phyloP scores from a whole-genome alignment of 2,113 vertebrate genomes.

The Callospermophilus lateralis region DNA sequence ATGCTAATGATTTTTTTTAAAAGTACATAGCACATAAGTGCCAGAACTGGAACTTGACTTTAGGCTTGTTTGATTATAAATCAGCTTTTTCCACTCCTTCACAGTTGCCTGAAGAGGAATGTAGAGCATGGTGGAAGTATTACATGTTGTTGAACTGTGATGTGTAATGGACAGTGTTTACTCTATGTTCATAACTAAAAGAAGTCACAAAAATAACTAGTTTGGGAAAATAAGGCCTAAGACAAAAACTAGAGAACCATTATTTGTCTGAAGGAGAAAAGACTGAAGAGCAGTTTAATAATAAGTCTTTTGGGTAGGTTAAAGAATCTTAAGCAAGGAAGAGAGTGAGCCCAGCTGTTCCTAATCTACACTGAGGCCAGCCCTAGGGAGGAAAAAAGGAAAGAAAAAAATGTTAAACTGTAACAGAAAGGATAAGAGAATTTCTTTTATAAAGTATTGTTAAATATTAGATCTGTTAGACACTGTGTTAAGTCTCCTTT shows the following conservation, averaged over 20 bases:
- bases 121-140: not conserved
- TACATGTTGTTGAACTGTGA: not conserved
- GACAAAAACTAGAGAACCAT: slow-evolving; percentile 42
- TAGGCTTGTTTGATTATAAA: not conserved
- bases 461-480: slow-evolving; percentile 67
- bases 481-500: slow-evolving; percentile 53
- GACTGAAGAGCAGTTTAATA: slow-evolving; percentile 49
- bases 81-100: not conserved
- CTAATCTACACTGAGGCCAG: slow-evolving; percentile 67
- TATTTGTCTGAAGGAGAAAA: slow-evolving; percentile 58
- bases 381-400: not conserved
- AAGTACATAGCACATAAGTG: not conserved
- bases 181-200: slow-evolving; percentile 41
- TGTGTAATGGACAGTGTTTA: not conserved
- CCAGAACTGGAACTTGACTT: slow-evolving; percentile 22
- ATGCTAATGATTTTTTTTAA: slow-evolving; percentile 37
- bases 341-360: slow-evolving; percentile 64
- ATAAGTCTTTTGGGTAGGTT: slow-evolving; percentile 61
- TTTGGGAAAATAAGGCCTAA: slow-evolving; percentile 62
- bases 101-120: not conserved
- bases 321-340: not conserved
- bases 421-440: slow-evolving; percentile 72
- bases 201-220: slow-evolving; percentile 54
- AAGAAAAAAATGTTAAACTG: slow-evolving; percentile 65
- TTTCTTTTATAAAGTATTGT: slow-evolving; percentile 69